These are phyloP conservation scores for Eumaeus atala DNA, from an alignment of 1,140 invertebrate genomes.

Conservation along the genomic window DNA sequence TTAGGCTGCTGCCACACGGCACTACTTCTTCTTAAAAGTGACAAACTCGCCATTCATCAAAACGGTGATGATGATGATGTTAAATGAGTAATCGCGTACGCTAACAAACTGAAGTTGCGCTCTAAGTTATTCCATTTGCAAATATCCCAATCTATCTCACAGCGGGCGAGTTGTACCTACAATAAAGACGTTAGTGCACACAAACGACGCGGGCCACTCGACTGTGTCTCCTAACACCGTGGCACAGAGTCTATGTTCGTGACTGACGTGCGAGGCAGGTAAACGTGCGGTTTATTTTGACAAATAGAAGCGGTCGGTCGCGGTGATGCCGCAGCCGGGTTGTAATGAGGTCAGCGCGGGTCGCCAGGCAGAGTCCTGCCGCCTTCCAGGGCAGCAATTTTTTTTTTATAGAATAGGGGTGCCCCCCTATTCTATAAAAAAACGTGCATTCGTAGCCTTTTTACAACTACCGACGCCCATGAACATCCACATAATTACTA, in stretches of 20 bases:
- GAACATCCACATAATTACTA: no score
- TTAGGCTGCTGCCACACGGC: no score
- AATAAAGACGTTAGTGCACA: neutral
- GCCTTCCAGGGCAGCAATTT: no score
- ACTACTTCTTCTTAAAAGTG: no score
- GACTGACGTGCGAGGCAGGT: neutral
- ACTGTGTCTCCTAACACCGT: neutral
- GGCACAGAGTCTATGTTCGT: neutral
- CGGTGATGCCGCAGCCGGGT: neutral
- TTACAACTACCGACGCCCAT: no score
- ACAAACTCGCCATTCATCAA: no score
- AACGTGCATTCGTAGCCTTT: no score
- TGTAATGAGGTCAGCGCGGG: neutral
- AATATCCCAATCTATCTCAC: slow-evolving; percentile 7
- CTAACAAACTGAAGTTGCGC: neutral
- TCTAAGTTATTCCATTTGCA: slow-evolving; percentile 7
- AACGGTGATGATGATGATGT: no score
- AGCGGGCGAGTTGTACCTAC: neutral
- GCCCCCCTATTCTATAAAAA: no score
- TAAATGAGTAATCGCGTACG: no score
- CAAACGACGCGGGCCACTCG: neutral
- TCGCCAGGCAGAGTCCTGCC: no score
- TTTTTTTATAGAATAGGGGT: no score
- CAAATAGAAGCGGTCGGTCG: neutral
- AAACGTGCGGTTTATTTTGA: neutral